A percentile compares a stretch with the other conserved stretches of the same genome.
phyloP scores from a whole-genome alignment of 2,113 vertebrate genomes.

The Leiothrix lutea region DNA sequence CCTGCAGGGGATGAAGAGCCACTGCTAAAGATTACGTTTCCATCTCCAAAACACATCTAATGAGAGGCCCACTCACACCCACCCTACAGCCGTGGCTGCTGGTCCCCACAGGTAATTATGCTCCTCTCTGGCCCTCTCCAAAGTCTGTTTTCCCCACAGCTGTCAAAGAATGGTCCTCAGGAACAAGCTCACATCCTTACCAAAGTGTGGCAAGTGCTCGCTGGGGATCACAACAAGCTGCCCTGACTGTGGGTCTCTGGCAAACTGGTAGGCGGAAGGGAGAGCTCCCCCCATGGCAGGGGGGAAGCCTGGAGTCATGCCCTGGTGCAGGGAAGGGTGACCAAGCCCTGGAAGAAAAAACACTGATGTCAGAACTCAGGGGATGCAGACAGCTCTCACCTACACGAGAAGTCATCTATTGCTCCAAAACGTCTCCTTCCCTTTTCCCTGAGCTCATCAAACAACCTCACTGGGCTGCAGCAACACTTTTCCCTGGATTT shows the following conservation, averaged over 20 bases:
- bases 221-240: conserved; percentile 94
- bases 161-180: background rate
- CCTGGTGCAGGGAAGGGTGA: conserved; percentile 89
- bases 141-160: background rate
- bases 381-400: background rate
- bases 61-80: background rate
- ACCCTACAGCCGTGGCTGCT: background rate
- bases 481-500: background rate
- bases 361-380: background rate
- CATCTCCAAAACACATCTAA: background rate
- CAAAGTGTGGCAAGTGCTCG: conserved; percentile 92
- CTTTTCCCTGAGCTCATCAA: background rate
- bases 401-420: accelerated
- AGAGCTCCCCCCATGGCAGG: conserved; percentile 86
- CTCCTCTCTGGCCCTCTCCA: background rate
- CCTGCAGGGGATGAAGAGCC: background rate
- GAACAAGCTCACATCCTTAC: conserved; percentile 55
- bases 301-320: conserved; percentile 87
- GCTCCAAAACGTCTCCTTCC: background rate
- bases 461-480: background rate
- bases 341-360: conserved; percentile 80
- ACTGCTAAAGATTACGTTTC: background rate
- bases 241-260: conserved; percentile 92
- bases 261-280: conserved; percentile 91
- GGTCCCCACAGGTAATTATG: accelerated